phyloP scores from a whole-genome alignment of 2,888 invertebrate genomes.

The Microctonus aethiopoides region DNA sequence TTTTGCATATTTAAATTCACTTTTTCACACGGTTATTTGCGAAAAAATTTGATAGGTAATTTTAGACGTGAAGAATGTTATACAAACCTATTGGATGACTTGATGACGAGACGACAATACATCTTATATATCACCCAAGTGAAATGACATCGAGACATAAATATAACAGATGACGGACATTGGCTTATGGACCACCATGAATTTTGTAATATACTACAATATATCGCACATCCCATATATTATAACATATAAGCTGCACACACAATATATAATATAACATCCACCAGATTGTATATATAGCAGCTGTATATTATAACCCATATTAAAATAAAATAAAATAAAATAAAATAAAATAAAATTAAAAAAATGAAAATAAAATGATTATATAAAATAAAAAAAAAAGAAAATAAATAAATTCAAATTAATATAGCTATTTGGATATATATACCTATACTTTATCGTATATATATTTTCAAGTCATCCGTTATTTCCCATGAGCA shows the following conservation, averaged over 20 bases:
- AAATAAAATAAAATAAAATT: neutral
- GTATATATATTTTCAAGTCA: neutral
- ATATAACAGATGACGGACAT: constrained; percentile 62
- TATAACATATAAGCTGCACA: constrained; percentile 20
- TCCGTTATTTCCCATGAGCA: constrained; percentile 1
- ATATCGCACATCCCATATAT: neutral
- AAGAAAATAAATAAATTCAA: too few relatives aligned
- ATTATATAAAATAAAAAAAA: neutral
- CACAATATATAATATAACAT: neutral
- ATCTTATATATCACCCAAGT: neutral
- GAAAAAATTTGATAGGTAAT: constrained; percentile 11
- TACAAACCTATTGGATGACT: constrained; percentile 25
- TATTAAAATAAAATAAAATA: too few relatives aligned
- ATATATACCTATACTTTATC: neutral
- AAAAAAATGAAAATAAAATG: neutral
- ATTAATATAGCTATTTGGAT: too few relatives aligned
- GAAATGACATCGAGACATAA: constrained; percentile 46
- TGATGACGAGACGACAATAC: neutral
- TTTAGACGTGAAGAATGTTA: constrained; percentile 4
- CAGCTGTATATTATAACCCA: neutral
- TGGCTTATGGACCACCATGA: constrained; percentile 66
- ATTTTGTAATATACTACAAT: constrained; percentile 34
- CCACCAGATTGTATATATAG: neutral
- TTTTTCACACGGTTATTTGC: neutral
- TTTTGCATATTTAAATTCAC: too few relatives aligned